Conservation (phyloP, 2,888 invertebrate genomes). For the Hetaerina titia region DNA sequence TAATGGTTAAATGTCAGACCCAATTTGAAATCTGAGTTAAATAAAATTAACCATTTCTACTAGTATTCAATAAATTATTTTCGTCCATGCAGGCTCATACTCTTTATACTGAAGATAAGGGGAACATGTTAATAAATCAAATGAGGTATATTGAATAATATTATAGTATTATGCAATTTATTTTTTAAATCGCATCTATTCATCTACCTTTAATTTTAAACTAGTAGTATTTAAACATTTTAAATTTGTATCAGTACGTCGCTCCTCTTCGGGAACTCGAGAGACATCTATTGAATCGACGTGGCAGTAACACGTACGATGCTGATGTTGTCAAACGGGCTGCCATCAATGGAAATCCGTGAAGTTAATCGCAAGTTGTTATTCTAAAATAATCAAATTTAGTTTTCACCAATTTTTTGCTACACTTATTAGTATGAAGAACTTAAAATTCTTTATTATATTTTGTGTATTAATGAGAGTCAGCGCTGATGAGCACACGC, state of each 20-base stretch:
- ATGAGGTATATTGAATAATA: too few species aligned
- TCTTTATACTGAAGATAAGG: too few species aligned
- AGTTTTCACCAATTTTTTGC: slow-evolving; percentile 68
- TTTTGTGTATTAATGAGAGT: slow-evolving; percentile 70
- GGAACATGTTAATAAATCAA: too few species aligned
- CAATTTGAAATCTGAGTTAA: too few species aligned
- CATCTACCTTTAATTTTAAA: background rate
- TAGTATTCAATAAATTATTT: too few species aligned
- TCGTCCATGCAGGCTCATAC: too few species aligned
- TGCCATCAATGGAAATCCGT: slow-evolving; percentile 69
- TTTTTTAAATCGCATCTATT: too few species aligned
- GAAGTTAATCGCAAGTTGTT: slow-evolving; percentile 61
- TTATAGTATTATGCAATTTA: too few species aligned
- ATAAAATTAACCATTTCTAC: too few species aligned
- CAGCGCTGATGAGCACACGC: slow-evolving; percentile 87
- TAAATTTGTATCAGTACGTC: background rate
- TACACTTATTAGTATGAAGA: slow-evolving; percentile 69
- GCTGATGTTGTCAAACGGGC: slow-evolving; percentile 70
- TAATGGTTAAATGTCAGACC: too few species aligned
- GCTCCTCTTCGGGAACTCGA: background rate
- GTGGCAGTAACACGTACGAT: slow-evolving; percentile 69
- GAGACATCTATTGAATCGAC: slow-evolving; percentile 70
- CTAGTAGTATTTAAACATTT: background rate
- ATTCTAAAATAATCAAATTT: slow-evolving; percentile 69
- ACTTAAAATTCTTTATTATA: slow-evolving; percentile 68